Evolutionary conservation across 2,888 invertebrate species (phyloP).

Genomic region (Rhodophaea formosa): DNA sequence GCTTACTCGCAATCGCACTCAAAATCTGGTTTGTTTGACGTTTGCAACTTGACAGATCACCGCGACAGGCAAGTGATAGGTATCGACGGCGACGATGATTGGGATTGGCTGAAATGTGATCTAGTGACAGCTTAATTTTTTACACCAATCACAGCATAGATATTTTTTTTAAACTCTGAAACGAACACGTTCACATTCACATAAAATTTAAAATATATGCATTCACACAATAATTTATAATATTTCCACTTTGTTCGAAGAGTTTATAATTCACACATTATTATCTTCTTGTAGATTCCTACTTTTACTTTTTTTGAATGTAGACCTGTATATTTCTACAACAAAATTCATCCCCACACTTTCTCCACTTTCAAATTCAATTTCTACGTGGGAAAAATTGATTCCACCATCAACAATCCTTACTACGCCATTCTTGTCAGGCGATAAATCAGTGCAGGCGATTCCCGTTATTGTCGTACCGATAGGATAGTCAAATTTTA

Average conservation of each 20-base stretch:
- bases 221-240: not conserved
- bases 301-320: conserved; percentile 18
- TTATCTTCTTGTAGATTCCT: not conserved
- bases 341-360: conserved; percentile 39
- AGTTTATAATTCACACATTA: not conserved
- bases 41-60: conserved; percentile 9
- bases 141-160: not conserved
- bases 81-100: not conserved
- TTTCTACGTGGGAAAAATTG: conserved; percentile 33
- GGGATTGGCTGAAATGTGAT: not conserved
- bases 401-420: conserved; percentile 41
- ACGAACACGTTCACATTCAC: not conserved
- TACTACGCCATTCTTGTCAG: conserved; percentile 36
- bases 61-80: not conserved
- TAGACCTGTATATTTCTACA: conserved; percentile 37
- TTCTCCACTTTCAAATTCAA: conserved; percentile 43
- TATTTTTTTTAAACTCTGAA: not conserved
- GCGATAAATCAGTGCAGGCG: conserved; percentile 42
- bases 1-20: conserved; percentile 13
- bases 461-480: conserved; percentile 48
- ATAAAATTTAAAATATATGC: not conserved
- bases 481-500: conserved; percentile 40
- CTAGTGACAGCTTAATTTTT: not conserved
- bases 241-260: no score
- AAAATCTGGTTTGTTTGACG: conserved; percentile 24